Evolutionary conservation across 2,797 vertebrate genomes (phyloP).

Genomic region (Pangasius krempfi): DNA sequence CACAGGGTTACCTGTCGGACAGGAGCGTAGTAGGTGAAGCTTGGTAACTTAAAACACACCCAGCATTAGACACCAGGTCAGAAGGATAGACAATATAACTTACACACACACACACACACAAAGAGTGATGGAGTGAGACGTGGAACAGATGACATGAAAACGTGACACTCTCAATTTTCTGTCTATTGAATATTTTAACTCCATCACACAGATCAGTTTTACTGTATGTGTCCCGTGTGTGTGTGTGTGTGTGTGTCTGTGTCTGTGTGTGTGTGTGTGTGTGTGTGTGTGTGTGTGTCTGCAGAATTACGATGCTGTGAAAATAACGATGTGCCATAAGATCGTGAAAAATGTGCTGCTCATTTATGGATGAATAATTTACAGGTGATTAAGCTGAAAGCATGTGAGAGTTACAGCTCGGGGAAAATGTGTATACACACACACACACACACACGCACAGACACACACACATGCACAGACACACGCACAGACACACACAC

Average conservation of each 20-base stretch:
- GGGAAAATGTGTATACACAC: not conserved
- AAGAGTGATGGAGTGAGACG: not conserved
- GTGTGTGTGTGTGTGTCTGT: not conserved
- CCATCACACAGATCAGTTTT: not conserved
- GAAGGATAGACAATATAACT: conserved; percentile 49
- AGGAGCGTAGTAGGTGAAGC: conserved; percentile 50
- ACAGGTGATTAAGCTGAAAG: conserved; percentile 50
- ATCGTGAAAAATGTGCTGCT: conserved; percentile 46
- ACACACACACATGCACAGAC: conserved; percentile 43
- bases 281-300: conserved; percentile 19
- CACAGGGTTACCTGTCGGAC: conserved; percentile 49
- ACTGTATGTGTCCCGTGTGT: not conserved
- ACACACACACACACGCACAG: conserved; percentile 63
- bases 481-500: conserved; percentile 14
- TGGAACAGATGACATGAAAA: conserved; percentile 22
- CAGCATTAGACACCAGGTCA: conserved; percentile 58
- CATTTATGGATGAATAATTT: conserved; percentile 48
- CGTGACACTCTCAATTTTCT: conserved; percentile 11
- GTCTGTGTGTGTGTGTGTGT: conserved; percentile 3
- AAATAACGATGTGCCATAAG: conserved; percentile 22
- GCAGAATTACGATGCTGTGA: conserved; percentile 4
- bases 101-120: conserved; percentile 28
- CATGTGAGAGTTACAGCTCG: not conserved
- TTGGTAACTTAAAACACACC: conserved; percentile 56
- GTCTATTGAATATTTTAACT: conserved; percentile 30